Base-by-base conservation (phyloP, 2,113 vertebrate genomes). In the Orycteropus afer region DNA sequence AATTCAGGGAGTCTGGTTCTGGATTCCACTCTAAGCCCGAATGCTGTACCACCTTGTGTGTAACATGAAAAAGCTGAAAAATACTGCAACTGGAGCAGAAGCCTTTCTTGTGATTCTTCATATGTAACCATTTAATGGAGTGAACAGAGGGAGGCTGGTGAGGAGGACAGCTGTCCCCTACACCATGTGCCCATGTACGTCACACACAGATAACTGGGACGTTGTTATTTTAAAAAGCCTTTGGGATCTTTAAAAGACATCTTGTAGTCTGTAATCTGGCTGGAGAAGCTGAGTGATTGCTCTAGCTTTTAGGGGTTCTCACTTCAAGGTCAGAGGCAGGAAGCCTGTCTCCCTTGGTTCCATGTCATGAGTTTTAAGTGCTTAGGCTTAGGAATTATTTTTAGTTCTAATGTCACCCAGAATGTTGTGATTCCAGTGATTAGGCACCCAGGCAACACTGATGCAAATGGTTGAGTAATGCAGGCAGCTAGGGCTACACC, bases 181-280 rank as follows among this genome's bases (percentile, higher is more conserved):
- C 23, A 27, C 71, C 29, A 2, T 2, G 0, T 0, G 1, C 3
- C 42, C 51, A 1, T 2, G 12, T 13, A 12, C 45, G 53, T 63
- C 53, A 29, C 20, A 10, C 32, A 20, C 3, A 7, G 63, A 76
- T 40, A 81, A 51, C 34, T n/a, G 55, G 63, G 77, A 4, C 1
- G 0, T 2, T 61, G n/a, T 34, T 8, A 15, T 32, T 3, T 34
- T 7, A 37, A 59, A 61, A 67, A 8, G 29, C 1, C 18, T 47
- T 69, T 37, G 8, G 53, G 7, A 14, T 27, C 45, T 74, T 45
- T 63, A 32, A 49, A 53, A 77, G 32, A 5, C 10, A 17, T 25
- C 47, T 23, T 49, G 22, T 15, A 6, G 1, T 53, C 71, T 37
- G 23, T 51, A 59, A 27, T 22, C 17, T 53, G 53, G 42, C 29